phyloP scores from a whole-genome alignment of 2,888 invertebrate genomes.

The Helleia helle region DNA sequence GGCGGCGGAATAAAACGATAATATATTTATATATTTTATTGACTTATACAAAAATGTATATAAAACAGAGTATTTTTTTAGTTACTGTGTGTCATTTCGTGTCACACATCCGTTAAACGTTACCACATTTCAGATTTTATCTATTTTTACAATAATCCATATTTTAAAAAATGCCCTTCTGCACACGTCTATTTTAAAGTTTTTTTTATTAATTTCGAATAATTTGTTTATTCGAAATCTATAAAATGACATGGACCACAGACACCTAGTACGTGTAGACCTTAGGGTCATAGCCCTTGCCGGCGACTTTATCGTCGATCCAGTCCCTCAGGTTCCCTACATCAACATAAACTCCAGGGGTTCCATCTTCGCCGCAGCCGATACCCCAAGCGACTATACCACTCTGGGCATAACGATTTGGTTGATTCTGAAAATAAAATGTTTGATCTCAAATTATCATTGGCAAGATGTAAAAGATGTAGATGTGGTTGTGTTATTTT shows the following conservation, averaged over 20 bases:
- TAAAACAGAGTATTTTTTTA: too few relatives aligned
- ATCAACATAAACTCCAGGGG: conserved; percentile 35
- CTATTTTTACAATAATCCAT: too few relatives aligned
- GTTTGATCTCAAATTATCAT: too few relatives aligned
- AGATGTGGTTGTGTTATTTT: too few relatives aligned
- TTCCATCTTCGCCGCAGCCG: conserved; percentile 66
- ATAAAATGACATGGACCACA: not conserved
- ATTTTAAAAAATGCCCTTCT: too few relatives aligned
- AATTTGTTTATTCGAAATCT: not conserved
- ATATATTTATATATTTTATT: too few relatives aligned
- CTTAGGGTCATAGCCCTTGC: conserved; percentile 51
- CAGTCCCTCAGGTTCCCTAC: conserved; percentile 77
- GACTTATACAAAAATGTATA: too few relatives aligned
- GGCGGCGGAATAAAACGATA: too few relatives aligned
- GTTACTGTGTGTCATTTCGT: too few relatives aligned
- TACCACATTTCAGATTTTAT: not conserved
- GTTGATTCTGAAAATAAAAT: conserved; percentile 24
- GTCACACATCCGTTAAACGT: not conserved
- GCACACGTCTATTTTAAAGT: not conserved
- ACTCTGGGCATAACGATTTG: conserved; percentile 28
- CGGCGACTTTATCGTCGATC: conserved; percentile 77
- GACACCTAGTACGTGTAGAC: conserved; percentile 31
- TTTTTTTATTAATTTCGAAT: not conserved
- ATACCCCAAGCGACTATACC: conserved; percentile 86
- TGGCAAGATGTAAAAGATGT: not conserved